Evolutionary conservation across 2,888 invertebrate genomes (phyloP).

Genomic region (Hypolimnas misippus): DNA sequence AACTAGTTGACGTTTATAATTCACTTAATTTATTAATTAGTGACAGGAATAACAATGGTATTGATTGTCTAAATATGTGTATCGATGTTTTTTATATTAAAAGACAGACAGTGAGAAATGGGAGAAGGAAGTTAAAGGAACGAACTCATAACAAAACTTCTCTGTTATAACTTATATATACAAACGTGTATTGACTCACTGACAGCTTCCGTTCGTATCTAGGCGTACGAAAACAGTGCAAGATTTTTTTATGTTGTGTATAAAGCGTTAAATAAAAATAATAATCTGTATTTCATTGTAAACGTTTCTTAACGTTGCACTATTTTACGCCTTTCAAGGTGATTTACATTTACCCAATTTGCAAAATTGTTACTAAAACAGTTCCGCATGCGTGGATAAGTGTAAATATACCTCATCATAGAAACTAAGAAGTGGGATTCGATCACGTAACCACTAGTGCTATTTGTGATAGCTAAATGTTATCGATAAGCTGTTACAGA

Average conservation of each 20-base stretch:
- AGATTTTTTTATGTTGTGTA: neutral
- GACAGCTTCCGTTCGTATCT: constrained; percentile 5
- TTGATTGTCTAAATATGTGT: too few species aligned
- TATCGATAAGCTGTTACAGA: neutral
- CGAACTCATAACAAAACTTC: constrained; percentile 2
- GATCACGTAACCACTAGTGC: constrained; percentile 1
- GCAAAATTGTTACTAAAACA: neutral
- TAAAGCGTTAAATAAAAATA: neutral
- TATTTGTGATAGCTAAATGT: neutral
- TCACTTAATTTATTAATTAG: too few species aligned
- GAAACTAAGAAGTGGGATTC: neutral
- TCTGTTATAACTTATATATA: too few species aligned
- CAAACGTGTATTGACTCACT: neutral
- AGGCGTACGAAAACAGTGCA: neutral
- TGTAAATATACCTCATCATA: neutral
- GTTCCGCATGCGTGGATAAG: constrained; percentile 9
- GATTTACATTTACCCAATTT: constrained; percentile 7
- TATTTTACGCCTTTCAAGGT: constrained; percentile 11
- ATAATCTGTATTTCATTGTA: neutral
- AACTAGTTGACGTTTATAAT: too few species aligned
- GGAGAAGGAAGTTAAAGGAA: constrained; percentile 5
- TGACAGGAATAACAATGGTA: too few species aligned
- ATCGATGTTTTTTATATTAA: too few species aligned
- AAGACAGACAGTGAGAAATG: neutral
- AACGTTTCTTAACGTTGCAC: neutral